phyloP scores from a whole-genome alignment of 2,113 vertebrate species.

The Heliornis fulica region DNA sequence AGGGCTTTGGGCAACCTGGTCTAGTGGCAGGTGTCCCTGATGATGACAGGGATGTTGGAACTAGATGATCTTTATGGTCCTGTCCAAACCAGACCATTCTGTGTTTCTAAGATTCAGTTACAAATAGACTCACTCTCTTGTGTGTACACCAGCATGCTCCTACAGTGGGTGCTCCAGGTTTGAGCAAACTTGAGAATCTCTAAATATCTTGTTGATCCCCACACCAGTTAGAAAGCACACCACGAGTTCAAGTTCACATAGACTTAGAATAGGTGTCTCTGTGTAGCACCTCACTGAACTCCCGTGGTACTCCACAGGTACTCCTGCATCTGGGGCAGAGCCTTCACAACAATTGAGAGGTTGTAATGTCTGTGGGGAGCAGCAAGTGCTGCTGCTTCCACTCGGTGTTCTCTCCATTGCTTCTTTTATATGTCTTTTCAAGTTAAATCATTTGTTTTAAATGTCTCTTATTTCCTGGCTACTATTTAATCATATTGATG shows the following conservation, averaged over 20 bases:
- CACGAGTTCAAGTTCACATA: background rate
- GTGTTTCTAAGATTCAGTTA: background rate
- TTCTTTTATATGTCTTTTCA: background rate
- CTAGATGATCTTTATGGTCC: background rate
- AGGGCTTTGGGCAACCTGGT: too few relatives aligned
- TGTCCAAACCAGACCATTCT: too few relatives aligned
- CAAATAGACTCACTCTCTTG: background rate
- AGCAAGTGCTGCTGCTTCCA: background rate
- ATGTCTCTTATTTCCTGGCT: background rate
- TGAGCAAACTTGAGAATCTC: background rate
- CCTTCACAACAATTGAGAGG: background rate
- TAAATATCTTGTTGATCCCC: background rate
- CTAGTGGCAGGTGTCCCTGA: too few relatives aligned
- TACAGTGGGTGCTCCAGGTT: background rate
- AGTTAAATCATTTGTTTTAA: background rate
- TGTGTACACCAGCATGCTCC: accelerated
- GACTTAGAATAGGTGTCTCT: accelerated
- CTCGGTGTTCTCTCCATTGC: background rate
- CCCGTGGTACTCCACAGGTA: too few relatives aligned
- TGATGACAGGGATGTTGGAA: too few relatives aligned
- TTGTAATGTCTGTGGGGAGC: accelerated
- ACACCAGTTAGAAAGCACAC: accelerated
- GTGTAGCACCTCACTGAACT: background rate
- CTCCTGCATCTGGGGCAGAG: background rate
- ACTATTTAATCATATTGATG: background rate